Base-by-base conservation (phyloP, 2,888 invertebrate species). In the Tachina grossa region DNA sequence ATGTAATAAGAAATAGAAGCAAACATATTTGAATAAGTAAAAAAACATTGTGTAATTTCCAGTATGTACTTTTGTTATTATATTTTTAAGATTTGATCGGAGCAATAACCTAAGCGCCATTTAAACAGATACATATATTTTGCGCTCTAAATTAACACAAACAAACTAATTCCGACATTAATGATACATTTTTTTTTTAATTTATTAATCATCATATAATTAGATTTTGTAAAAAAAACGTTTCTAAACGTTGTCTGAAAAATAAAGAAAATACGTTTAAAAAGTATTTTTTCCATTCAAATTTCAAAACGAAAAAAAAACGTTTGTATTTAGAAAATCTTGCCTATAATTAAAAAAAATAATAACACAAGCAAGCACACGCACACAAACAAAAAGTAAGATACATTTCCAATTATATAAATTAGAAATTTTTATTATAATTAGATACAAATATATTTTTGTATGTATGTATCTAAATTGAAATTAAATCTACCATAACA, bases 41-140 rank as follows among this genome's bases (percentile, higher is more conserved):
- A 68, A 59, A 61, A 41, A 19, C 43, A 49, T 49, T 5, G 43
- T 55, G 55, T 76, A 82, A 47, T 57, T 63, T 55, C 31, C 57
- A 77, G 16, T 55, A n/a, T n/a, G n/a, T n/a, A 51, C 31, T 65
- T 83, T 78, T 83, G 83, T 83, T 83, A 53, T 74, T 78, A 78
- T 74, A 78, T 72, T 59, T 77, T 78, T 83, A 83, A 83, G 72
- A 53, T 65, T 72, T 77, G 63, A 6, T 31, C 31, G 31, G 77
- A 83, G 65, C 77, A 83, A 82, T 82, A 82, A 69, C n/a, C 19
- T 39, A 63, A 41, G 6, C 49, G 22, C 19, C n/a, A 41, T 43
- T n/a, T 55, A 6, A 31, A 1, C 31, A 31, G 31, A 31, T 31
- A 31, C 6, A 6, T 55, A 66, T 8, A 65, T 65, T 16, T 19